These are phyloP conservation scores for Chaetura pelagica DNA, from an alignment of 2,113 vertebrate species.

Conservation along the genomic window DNA sequence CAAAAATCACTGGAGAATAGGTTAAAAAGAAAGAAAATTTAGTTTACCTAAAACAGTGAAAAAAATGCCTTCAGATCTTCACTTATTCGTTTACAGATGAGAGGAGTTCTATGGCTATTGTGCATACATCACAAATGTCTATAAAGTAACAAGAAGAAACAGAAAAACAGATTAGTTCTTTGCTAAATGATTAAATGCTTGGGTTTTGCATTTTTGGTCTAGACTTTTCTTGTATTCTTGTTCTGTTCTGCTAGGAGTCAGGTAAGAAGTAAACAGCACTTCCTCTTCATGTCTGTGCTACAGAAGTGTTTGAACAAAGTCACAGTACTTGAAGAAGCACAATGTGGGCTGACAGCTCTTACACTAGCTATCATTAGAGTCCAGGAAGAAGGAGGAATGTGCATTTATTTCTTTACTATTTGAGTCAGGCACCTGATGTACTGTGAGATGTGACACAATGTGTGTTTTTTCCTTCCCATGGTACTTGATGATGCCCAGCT, in stretches of 20 bases:
- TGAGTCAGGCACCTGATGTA: not conserved
- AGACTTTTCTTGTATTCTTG: not conserved
- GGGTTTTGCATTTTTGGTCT: not conserved
- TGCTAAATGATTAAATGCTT: not conserved
- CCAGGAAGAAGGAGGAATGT: not conserved
- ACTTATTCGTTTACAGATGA: not conserved
- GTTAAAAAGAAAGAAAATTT: not conserved
- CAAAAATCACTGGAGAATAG: not conserved
- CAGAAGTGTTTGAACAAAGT: not conserved
- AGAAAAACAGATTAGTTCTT: not conserved
- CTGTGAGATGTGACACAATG: not conserved
- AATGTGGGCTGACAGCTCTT: not conserved
- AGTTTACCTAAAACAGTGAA: not conserved
- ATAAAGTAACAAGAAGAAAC: not conserved
- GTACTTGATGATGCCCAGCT: not conserved
- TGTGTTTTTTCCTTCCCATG: not conserved
- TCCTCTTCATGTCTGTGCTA: not conserved
- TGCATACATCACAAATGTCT: not conserved
- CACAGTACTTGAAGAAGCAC: not conserved
- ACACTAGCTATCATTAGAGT: not conserved
- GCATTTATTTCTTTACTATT: not conserved
- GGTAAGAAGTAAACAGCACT: not conserved
- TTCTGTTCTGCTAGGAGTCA: not conserved
- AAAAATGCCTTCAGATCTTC: not conserved
- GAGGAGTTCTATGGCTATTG: not conserved